Conservation (phyloP, 2,113 vertebrate genomes). For the Poeciliopsis turrubarensis region DNA sequence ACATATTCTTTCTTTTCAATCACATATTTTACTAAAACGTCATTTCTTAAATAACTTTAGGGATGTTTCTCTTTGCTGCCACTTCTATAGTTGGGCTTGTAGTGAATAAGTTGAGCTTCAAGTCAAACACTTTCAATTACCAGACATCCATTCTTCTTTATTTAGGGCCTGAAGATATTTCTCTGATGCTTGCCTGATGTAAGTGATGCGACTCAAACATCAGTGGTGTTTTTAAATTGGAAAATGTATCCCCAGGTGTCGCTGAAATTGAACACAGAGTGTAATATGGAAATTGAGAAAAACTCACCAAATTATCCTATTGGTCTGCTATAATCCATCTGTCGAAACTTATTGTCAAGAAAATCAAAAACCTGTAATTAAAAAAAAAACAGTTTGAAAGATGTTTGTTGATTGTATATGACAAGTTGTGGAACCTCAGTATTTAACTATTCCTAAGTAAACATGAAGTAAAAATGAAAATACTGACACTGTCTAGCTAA, state of each 20-base stretch:
- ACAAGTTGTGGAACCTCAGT: background rate
- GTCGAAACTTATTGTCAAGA: background rate
- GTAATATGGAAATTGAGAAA: background rate
- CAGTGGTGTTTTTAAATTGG: background rate
- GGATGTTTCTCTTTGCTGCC: background rate
- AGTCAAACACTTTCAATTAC: background rate
- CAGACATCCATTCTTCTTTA: background rate
- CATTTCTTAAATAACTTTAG: background rate
- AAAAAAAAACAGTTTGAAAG: too few relatives aligned
- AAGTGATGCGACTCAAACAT: background rate
- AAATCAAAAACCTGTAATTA: too few relatives aligned
- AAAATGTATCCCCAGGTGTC: background rate
- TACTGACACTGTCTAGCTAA: background rate
- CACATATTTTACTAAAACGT: background rate
- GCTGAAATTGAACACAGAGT: background rate
- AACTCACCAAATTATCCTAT: background rate
- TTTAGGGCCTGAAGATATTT: background rate
- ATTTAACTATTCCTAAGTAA: background rate
- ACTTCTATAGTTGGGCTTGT: background rate
- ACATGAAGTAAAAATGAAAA: background rate
- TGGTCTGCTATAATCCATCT: background rate
- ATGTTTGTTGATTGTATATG: background rate
- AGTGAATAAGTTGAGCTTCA: background rate
- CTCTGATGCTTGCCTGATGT: background rate
- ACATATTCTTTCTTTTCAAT: background rate